A percentile compares a stretch with the other conserved stretches of the same genome.
phyloP scores from a whole-genome alignment of 2,797 vertebrate species.

The Cirrhinus molitorella region DNA sequence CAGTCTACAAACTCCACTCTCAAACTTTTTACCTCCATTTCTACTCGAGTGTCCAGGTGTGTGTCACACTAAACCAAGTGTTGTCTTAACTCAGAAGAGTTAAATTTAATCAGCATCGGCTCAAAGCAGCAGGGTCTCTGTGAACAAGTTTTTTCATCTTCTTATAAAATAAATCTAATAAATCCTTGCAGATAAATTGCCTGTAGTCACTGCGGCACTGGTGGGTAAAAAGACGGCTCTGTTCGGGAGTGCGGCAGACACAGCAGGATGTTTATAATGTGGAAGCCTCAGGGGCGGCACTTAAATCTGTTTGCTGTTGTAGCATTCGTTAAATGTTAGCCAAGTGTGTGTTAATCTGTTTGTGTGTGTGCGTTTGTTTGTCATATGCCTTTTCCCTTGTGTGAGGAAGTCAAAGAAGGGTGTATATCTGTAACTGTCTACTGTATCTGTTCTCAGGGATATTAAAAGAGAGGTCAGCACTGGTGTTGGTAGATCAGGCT shows the following conservation, averaged over 20 bases:
- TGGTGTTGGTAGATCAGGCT: neutral
- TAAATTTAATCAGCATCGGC: conserved; percentile 20
- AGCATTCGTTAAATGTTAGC: neutral
- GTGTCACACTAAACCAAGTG: neutral
- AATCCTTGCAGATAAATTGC: conserved; percentile 45
- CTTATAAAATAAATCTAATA: conserved; percentile 30
- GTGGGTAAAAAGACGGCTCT: conserved; percentile 28
- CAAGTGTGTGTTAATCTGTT: conserved; percentile 3
- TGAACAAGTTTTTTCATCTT: neutral
- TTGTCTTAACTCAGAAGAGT: neutral
- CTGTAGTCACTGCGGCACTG: conserved; percentile 18
- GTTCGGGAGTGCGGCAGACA: neutral
- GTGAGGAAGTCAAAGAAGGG: neutral
- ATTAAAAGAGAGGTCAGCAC: conserved; percentile 37
- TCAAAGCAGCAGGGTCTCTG: conserved; percentile 15
- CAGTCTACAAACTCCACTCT: neutral
- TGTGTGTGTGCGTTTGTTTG: neutral
- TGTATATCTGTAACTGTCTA: neutral
- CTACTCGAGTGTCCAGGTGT: neutral
- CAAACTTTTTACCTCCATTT: neutral
- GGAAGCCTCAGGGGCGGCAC: conserved; percentile 18
- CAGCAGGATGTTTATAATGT: conserved; percentile 27
- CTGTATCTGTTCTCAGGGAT: neutral
- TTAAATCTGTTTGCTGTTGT: conserved; percentile 36
- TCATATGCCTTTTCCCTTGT: neutral